phyloP scores from a whole-genome alignment of 2,888 invertebrate species.

The Diarsia brunnea region DNA sequence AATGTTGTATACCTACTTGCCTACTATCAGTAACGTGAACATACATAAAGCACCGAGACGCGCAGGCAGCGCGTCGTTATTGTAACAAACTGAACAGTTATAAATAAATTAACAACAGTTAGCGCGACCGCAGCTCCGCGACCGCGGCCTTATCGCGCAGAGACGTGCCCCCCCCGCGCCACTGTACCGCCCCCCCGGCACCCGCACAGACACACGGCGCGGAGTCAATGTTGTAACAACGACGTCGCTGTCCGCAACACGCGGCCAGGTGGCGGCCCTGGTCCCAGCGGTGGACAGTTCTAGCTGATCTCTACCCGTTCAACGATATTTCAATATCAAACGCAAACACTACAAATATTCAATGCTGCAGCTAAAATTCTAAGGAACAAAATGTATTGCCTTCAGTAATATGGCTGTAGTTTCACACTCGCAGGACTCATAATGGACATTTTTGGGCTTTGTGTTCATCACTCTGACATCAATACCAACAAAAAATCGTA shows the following conservation, averaged over 20 bases:
- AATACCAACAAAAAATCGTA: neutral
- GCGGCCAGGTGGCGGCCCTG: neutral
- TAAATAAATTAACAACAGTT: constrained; percentile 64
- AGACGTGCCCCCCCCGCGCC: constrained; percentile 10
- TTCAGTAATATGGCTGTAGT: neutral
- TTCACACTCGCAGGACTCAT: neutral
- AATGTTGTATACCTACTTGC: neutral
- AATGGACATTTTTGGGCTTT: neutral
- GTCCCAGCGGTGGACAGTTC: neutral
- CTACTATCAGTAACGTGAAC: neutral
- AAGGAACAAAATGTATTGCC: neutral
- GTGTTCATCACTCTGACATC: neutral
- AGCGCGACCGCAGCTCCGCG: constrained; percentile 56
- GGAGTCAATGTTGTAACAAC: constrained; percentile 9
- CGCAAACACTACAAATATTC: neutral
- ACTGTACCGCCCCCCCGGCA: neutral
- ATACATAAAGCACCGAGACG: constrained; percentile 6
- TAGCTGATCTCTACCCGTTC: neutral
- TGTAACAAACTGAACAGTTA: constrained; percentile 59
- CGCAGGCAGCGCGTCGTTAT: constrained; percentile 32
- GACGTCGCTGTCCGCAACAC: neutral
- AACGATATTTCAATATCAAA: neutral
- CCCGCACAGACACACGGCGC: neutral
- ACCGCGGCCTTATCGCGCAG: constrained; percentile 45
- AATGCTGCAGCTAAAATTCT: neutral